Evolutionary conservation across 2,113 vertebrate genomes (phyloP), one percentile per base, ranked within the genome.

Genomic region (Meles meles): DNA sequence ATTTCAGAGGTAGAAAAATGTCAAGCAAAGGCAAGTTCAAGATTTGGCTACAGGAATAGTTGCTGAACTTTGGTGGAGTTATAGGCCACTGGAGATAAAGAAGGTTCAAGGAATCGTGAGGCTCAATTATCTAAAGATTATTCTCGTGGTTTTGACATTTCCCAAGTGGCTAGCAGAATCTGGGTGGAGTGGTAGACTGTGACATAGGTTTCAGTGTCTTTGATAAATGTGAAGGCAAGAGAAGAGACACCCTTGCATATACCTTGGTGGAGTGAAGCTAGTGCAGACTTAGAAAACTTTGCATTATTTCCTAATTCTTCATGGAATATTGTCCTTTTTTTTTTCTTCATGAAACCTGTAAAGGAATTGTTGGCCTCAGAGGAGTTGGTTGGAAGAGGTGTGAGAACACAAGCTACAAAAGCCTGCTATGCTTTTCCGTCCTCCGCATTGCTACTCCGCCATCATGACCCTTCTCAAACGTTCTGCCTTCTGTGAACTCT

Each of bases 1-100:
- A 95, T 91, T 93, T 95, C 82, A 89, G 25, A 92, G 44, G 67
- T 42, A 79, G 67, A 65, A 81, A 74, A 86, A 55, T 92, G 21
- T 37, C 13, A 67, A 44, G 42, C 72, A 81, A 63, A 84, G 44
- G n/a, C 39, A 84, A 52, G 31, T 55, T 29, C 14, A 49, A 76
- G 39, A 18, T 86, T 23, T 90, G 63, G 55, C 44, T 27, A 25
- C 31, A 42, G 34, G 49, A 95, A 44, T 39, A 61, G 23, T 47
- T 79, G 77, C 63, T 76, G 57, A 71, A 88, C 21, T 92, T 86
- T 74, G 47, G 6, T 80, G 49, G 29, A 74, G 49, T 80, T 88
- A 7, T 31, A 71, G 15, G 63, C 82, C 49, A 18, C n/a, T 37
- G 67, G 49, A 17, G 63, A 77, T 59, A 89, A 86, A 94, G 59